Percentiles rank a stretch among this genome's conserved stretches.
phyloP scores from a whole-genome alignment of 2,113 vertebrate species.

The Synchiropus splendidus region DNA sequence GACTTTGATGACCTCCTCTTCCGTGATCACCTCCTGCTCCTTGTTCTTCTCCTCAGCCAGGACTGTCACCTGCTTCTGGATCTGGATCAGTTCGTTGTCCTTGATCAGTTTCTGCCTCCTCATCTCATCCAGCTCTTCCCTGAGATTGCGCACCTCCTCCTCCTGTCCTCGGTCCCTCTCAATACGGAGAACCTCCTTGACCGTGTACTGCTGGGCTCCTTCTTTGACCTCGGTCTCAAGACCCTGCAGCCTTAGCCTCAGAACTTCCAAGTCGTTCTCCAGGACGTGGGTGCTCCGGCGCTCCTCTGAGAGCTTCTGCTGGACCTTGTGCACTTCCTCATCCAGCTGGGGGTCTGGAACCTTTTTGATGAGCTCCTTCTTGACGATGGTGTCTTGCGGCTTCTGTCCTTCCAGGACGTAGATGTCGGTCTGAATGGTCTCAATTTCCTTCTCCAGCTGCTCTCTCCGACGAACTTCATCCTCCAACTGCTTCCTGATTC shows the following conservation, averaged over 20 bases:
- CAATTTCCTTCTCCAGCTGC: conserved; percentile 82
- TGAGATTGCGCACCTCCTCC: conserved; percentile 77
- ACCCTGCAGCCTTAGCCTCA: conserved; percentile 67
- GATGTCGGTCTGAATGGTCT: conserved; percentile 78
- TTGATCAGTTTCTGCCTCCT: conserved; percentile 76
- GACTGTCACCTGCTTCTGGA: conserved; percentile 74
- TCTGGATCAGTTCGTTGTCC: conserved; percentile 74
- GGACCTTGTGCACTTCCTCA: conserved; percentile 77
- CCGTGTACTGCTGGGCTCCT: conserved; percentile 84
- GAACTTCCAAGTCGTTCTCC: conserved; percentile 78
- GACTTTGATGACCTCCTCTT: conserved; percentile 87
- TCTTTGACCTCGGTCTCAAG: conserved; percentile 77
- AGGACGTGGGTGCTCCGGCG: conserved; percentile 75
- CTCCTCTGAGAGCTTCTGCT: conserved; percentile 81
- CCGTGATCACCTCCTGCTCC: conserved; percentile 79
- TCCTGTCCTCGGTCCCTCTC: conserved; percentile 85
- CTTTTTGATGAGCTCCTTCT: conserved; percentile 85
- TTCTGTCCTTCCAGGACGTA: conserved; percentile 77
- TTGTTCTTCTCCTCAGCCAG: conserved; percentile 77
- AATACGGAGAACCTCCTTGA: conserved; percentile 92
- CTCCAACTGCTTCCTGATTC: conserved; percentile 79
- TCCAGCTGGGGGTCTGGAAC: conserved; percentile 86
- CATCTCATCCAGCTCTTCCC: conserved; percentile 81
- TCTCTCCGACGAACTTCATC: conserved; percentile 82
- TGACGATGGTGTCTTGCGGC: conserved; percentile 81